These are phyloP conservation scores for Ispidina lecontei DNA, from an alignment of 2,797 vertebrate species.

Conservation along the genomic window DNA sequence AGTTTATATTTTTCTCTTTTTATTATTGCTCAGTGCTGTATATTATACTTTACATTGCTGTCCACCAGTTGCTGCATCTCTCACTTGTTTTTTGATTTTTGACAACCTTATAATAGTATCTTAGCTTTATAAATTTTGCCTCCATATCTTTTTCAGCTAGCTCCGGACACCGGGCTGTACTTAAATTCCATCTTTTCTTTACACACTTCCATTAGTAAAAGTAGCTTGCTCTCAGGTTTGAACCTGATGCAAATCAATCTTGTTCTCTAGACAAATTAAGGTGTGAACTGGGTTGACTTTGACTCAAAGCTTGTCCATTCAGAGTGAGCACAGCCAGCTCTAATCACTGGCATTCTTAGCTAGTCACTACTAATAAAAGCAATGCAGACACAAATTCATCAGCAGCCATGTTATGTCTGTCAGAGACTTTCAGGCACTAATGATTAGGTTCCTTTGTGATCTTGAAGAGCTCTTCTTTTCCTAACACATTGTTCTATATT, in stretches of 20 bases:
- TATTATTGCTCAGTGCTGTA: background rate
- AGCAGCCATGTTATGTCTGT: background rate
- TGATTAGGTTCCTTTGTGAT: conserved; percentile 37
- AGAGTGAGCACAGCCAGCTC: background rate
- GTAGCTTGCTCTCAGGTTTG: background rate
- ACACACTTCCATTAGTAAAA: background rate
- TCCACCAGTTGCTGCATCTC: background rate
- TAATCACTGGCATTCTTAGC: conserved; percentile 18
- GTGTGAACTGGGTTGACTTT: background rate
- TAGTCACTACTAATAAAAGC: conserved; percentile 41
- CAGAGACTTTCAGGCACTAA: conserved; percentile 1
- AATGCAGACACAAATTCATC: conserved; percentile 3
- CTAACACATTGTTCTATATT: background rate
- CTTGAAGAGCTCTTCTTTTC: conserved; percentile 3
- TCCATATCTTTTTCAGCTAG: background rate
- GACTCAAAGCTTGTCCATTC: background rate
- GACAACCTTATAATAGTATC: background rate
- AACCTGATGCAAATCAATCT: conserved; percentile 19
- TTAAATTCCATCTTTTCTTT: background rate
- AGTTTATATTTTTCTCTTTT: background rate
- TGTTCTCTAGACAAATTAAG: conserved; percentile 9
- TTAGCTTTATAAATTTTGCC: background rate
- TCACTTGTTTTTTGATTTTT: background rate
- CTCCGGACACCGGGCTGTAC: background rate
- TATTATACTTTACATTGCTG: background rate